Evolutionary conservation across 2,888 invertebrate species (phyloP).

Genomic region (Harpalus rufipes): DNA sequence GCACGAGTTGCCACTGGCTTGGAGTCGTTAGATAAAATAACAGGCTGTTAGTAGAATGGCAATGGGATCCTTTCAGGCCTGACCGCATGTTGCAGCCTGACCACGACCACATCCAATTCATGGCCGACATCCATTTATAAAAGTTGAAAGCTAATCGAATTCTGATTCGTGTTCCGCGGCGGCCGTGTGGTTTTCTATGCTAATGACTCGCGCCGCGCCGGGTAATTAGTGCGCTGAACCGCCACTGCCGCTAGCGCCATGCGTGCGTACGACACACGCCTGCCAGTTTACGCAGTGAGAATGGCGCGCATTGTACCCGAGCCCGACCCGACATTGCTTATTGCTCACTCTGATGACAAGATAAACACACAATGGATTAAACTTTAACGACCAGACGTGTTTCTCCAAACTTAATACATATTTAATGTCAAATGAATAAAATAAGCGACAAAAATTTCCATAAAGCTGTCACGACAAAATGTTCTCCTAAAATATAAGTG

Average conservation of each 20-base stretch:
- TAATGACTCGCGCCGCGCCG: constrained; percentile 59
- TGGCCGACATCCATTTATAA: constrained; percentile 64
- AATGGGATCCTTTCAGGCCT: constrained; percentile 28
- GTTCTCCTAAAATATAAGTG: not conserved
- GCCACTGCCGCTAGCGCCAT: constrained; percentile 1
- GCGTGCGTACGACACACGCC: constrained; percentile 18
- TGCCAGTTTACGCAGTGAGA: constrained; percentile 36
- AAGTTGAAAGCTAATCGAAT: constrained; percentile 67
- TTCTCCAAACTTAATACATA: constrained; percentile 11
- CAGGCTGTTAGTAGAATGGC: constrained; percentile 12
- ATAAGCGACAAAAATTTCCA: not conserved
- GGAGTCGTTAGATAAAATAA: not conserved
- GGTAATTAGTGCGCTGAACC: constrained; percentile 42
- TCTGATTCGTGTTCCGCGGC: constrained; percentile 64
- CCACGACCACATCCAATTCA: constrained; percentile 63
- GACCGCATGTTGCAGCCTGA: constrained; percentile 47
- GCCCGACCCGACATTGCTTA: constrained; percentile 5
- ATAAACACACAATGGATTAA: constrained; percentile 41
- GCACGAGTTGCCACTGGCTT: too few species aligned
- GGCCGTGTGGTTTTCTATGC: constrained; percentile 65
- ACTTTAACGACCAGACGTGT: constrained; percentile 18
- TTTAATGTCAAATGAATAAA: constrained; percentile 2
- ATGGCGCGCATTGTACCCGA: constrained; percentile 4
- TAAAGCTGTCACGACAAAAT: not conserved
- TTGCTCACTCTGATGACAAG: constrained; percentile 37